Evolutionary conservation across 2,797 vertebrate species (phyloP), one percentile per base, ranked within the genome.

Genomic region (Tragelaphus eurycerus): DNA sequence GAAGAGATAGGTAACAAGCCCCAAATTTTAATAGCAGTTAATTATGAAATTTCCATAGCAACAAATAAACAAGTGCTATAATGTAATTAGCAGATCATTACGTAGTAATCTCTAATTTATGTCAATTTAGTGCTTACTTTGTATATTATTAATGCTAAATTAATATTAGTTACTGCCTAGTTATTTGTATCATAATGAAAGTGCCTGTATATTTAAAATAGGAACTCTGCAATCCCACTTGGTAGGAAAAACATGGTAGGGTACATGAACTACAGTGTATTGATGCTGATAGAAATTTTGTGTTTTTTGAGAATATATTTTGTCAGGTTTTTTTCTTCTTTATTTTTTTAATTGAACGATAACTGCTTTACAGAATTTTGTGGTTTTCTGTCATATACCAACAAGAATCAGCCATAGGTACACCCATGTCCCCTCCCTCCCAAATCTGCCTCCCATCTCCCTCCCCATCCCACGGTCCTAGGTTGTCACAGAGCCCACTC

Each of bases 1-100:
- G 96, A 97, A 97, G 90, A 97, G 96, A 96, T 95, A 96, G 62
- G 38, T 93, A 96, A 96, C 90, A 96, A 97, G 96, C 59, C 96
- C 71, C 90, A 94, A 94, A 71, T 96, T 96, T 97, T 97, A 97
- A 94, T 96, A 96, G 94, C 93, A 89, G 96, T 96, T 98, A 96
- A 97, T 98, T 97, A 97, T 93, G 86, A 97, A 97, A 97, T 98
- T 97, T 97, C 97, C 97, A 98, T 98, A 96, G 97, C 97, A 98
- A 97, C 96, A 98, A 98, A 95, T 94, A 98, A 98, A 98, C 90
- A 97, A 97, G 97, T 90, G 34, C 74, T 93, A 79, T 94, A 97
- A 96, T 96, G 62, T 97, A 98, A 98, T 98, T 98, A 97, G 59
- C 29, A 89, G 89, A 97, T 96, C 50, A 14, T 96, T 98, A 97